These are phyloP conservation scores for Netelia melanura DNA, from an alignment of 2,888 invertebrate genomes.

Conservation along the genomic window DNA sequence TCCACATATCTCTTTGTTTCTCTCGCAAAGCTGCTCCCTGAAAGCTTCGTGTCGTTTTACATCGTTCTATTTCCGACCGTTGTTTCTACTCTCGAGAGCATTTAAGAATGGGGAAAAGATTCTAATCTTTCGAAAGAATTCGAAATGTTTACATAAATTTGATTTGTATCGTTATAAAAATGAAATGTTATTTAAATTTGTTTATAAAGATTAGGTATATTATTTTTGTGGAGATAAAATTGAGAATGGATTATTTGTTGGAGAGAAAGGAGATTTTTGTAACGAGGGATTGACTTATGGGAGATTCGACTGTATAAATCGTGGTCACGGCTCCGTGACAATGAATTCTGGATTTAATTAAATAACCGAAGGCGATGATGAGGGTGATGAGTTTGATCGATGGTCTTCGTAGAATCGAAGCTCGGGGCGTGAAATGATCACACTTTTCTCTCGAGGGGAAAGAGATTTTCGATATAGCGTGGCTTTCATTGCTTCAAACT, in stretches of 20 bases:
- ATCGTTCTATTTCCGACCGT: background rate
- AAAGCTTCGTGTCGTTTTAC: conserved; percentile 21
- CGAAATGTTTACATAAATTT: too few relatives aligned
- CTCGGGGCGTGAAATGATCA: conserved; percentile 64
- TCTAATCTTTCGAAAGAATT: too few relatives aligned
- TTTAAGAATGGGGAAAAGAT: background rate
- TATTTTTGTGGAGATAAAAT: too few relatives aligned
- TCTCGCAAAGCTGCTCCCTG: background rate
- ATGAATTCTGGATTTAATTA: conserved; percentile 41
- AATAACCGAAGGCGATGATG: conserved; percentile 34
- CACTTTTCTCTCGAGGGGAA: conserved; percentile 48
- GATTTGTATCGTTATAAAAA: too few relatives aligned
- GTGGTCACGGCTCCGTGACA: background rate
- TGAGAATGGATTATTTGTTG: too few relatives aligned
- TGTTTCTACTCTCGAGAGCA: background rate
- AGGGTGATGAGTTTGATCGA: conserved; percentile 51
- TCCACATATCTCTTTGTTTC: background rate
- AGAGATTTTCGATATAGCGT: conserved; percentile 30
- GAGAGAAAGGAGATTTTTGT: too few relatives aligned
- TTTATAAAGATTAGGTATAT: too few relatives aligned
- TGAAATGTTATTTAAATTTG: too few relatives aligned
- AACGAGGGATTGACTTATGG: too few relatives aligned
- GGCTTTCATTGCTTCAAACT: conserved; percentile 50
- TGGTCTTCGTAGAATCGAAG: conserved; percentile 42
- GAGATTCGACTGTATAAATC: background rate